Evolutionary conservation across 30 jellyfish, hydroid and myxozoan species (phyloP), one percentile per base, ranked within the genome.

Genomic region (Sanderia malayensis): DNA sequence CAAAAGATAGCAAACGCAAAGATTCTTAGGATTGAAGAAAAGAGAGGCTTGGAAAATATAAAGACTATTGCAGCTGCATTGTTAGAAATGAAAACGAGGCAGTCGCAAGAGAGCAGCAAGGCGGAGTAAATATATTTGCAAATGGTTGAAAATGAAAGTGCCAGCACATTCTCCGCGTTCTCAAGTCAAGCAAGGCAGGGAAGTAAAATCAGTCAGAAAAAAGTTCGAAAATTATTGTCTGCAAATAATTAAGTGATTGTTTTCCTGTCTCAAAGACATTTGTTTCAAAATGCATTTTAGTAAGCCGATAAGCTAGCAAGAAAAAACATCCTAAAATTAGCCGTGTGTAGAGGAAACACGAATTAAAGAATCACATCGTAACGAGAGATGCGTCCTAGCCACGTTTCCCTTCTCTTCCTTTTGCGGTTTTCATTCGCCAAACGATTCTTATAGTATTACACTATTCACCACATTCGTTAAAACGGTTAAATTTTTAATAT

Each of bases 321-420:
- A 19, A 49, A 19, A 18, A 49, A 49, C 8, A 49, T 49, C 8
- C 64, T 49, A 49, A 49, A 49, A 4, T 49, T 49, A 49, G 64
- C 64, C 8, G 64, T 49, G 8, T 19, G 3, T 2, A 49, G 24
- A 49, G 64, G 64, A 49, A 49, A 49, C 64, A 19, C 64, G 64
- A 49, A 49, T 49, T 49, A 49, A 19, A 49, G 24, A 49, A 19
- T 4, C 64, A 49, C 64, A 18, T 49, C 64, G 27, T 49, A 49
- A 19, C 64, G 8, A 49, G 52, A 49, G 18, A 49, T 49, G 64
- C 64, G 64, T 49, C 27, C 64, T 49, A 49, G 27, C 64, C 64
- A 19, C 64, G 27, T 49, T 9, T 49, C 3, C 64, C 64, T 49
- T 24, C 64, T 24, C 27, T 49, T 49, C 64, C 64, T 49, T 24